Conservation (phyloP, 2,797 vertebrate genomes). For the Enteromius anoplus region DNA sequence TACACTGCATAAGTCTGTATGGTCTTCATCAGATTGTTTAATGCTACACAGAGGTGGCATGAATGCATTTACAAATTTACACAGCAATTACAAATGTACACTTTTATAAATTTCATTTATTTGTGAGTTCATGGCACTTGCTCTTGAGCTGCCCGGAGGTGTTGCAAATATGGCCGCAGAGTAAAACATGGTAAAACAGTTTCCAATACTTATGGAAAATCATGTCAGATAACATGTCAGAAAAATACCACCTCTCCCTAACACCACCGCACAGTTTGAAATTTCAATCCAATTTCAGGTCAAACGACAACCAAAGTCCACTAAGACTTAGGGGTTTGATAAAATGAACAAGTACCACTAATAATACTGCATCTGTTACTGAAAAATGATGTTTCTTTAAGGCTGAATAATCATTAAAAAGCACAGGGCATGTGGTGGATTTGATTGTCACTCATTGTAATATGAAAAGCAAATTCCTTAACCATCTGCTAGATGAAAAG, state of each 20-base stretch:
- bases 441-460: constrained; percentile 26
- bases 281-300: not conserved
- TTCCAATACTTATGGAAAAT: not conserved
- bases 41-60: no score
- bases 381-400: not conserved
- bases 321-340: not conserved
- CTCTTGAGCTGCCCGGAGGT: not conserved
- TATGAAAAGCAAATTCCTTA: constrained; percentile 20
- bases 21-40: not conserved
- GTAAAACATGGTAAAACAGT: no score
- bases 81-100: no score
- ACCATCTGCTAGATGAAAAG: constrained; percentile 37
- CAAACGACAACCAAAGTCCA: not conserved
- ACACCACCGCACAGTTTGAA: not conserved
- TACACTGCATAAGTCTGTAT: not conserved
- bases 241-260: not conserved
- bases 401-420: constrained; percentile 33
- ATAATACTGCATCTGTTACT: constrained; percentile 6
- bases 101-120: no score
- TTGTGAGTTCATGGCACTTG: not conserved
- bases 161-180: not conserved
- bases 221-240: not conserved
- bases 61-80: no score
- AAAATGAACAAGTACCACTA: not conserved
- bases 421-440: constrained; percentile 18